Evolutionary conservation across 92 coral and sea anemone genomes (phyloP).

Genomic region (Paramuricea clavata): DNA sequence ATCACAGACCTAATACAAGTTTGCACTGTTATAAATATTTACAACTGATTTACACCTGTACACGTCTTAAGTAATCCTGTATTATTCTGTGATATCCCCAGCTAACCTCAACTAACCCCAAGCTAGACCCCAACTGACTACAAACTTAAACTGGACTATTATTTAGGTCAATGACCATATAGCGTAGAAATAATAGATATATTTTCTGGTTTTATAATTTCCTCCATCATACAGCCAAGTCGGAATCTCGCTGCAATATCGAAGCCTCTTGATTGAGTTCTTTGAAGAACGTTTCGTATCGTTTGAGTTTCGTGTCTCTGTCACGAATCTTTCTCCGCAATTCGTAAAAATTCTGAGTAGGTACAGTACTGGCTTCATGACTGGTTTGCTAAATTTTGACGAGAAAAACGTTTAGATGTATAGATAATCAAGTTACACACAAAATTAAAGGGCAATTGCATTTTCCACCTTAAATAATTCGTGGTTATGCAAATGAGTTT

Average conservation of each 20-base stretch:
- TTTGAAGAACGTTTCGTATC: constrained; percentile 32
- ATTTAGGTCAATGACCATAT: too few relatives aligned
- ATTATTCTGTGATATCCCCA: neutral
- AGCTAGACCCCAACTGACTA: neutral
- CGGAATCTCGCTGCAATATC: constrained; percentile 16
- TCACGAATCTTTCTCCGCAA: constrained; percentile 16
- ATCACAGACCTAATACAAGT: too few relatives aligned
- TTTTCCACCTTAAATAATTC: too few relatives aligned
- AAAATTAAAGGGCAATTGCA: too few relatives aligned
- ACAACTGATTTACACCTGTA: neutral
- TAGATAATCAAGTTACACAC: too few relatives aligned
- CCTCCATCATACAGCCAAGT: constrained; percentile 1
- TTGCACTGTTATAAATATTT: too few relatives aligned
- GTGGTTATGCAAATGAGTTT: too few relatives aligned
- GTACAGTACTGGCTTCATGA: neutral
- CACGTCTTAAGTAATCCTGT: neutral
- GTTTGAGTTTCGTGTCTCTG: constrained; percentile 29
- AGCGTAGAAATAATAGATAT: too few relatives aligned
- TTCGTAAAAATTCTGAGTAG: constrained; percentile 4
- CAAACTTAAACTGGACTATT: neutral
- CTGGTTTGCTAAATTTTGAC: constrained; percentile 19
- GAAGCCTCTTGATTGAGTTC: constrained; percentile 46
- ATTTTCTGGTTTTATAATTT: neutral
- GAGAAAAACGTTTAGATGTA: too few relatives aligned
- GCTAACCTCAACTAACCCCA: neutral